Percentiles rank a stretch among this genome's conserved stretches.
Conservation (phyloP, 2,113 vertebrate species). For the Nothoprocta pentlandii region DNA sequence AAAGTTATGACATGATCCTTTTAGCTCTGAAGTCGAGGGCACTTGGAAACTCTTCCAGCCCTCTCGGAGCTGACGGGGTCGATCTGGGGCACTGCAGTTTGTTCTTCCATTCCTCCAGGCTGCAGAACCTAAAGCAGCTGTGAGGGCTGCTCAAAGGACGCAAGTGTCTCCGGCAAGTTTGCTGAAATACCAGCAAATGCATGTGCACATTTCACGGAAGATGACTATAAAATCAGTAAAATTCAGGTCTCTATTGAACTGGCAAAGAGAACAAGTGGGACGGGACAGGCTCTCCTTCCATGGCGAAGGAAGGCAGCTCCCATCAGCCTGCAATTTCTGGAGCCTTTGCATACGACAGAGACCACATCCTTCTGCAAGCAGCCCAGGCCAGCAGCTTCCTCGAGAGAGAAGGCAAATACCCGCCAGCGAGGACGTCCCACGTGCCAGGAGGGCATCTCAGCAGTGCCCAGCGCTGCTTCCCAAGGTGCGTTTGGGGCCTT, state of each 20-base stretch:
- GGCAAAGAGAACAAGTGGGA: neutral
- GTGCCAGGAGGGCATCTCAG: too few species aligned
- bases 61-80: neutral
- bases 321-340: neutral
- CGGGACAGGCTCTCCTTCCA: neutral
- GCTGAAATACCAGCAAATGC: neutral
- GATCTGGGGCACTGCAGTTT: neutral
- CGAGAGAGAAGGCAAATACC: neutral
- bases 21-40: neutral
- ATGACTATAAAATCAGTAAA: neutral
- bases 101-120: neutral
- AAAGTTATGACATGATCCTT: neutral
- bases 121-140: neutral
- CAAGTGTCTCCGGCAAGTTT: neutral
- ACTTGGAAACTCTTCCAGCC: neutral
- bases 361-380: rapidly evolving
- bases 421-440: rapidly evolving
- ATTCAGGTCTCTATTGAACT: neutral
- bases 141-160: neutral
- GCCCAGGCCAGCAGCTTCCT: neutral
- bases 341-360: neutral
- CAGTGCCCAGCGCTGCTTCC: rapidly evolving
- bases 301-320: neutral
- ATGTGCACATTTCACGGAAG: neutral
- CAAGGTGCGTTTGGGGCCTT: neutral